Base-by-base conservation (phyloP, 2,888 invertebrate species). In the Sesia bembeciformis region DNA sequence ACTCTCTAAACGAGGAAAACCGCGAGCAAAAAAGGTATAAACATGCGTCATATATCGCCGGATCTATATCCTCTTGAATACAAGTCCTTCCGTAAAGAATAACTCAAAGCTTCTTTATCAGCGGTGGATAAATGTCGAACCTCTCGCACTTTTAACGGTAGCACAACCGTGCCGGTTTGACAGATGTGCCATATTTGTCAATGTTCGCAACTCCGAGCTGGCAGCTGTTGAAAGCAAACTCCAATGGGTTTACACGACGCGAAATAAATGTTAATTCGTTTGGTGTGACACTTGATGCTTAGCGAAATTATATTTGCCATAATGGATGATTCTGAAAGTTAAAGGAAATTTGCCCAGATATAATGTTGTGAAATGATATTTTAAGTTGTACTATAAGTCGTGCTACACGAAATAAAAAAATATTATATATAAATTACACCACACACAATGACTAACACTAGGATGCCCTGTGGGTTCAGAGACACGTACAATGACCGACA, bases 161-260 rank as follows among this genome's bases (percentile, higher is more conserved):
- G 46, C 46, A 46, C 46, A 46, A 65, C 62, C 70, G 66, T 23
- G 23, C 23, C 23, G 23, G 23, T 77, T 79, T 82, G 81, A 81
- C 76, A 78, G 75, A 83, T 79, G 76, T 68, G 70, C 67, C 73
- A 71, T 76, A 82, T 82, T 81, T 80, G 76, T 83, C 81, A 81
- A 71, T 67, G 74, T 72, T 75, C 68, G 62, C 62, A 66, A 65
- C 60, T 68, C 62, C 23, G 53, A 7, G 56, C 62, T 62, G 71
- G 66, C 71, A 70, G 68, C 65, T 70, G 72, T 63, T 74, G 72
- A 73, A 73, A 76, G 72, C 72, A 70, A 78, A 77, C 74, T 78
- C 78, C 75, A 78, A 80, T 78, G 70, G 70, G 62, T 52, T 68
- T 62, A 58, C 61, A 57, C 63, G 65, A 67, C 71, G 72, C 61